Evolutionary conservation across 2,797 vertebrate genomes (phyloP), one percentile per base, ranked within the genome.

Genomic region (Chiloscyllium punctatum): DNA sequence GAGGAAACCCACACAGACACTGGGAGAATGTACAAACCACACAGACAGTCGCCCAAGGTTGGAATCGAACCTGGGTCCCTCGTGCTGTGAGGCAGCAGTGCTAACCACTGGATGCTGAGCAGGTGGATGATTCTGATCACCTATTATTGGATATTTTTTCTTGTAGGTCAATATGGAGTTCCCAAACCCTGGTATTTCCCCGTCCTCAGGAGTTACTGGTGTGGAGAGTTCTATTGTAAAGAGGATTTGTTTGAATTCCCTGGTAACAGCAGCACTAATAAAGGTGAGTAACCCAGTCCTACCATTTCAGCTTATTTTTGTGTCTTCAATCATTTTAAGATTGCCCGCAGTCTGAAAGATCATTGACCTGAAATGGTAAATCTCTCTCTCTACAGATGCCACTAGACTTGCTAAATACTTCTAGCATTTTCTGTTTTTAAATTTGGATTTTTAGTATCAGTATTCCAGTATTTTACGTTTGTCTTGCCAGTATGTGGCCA

Each of bases 131-230:
- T 92, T 92, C 90, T 92, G n/a, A 8, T 69, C 62, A 2, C n/a
- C 62, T 69, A 92, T 92, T 69, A 11, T n/a, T 92, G 62, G 53
- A 48, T 84, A n/a, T 90, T 69, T 74, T 69, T 74, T 95, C 37
- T 95, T n/a, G 25, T 96, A 99, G 98, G 98, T 95, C 98, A 98
- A 95, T 99, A 98, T 0, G 98, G 99, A 90, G 98, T 99, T 74
- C 98, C 99, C 0, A 98, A 97, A 51, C 98, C 98, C 0, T 99
- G 98, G 99, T 97, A 98, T 96, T 99, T 99, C 95, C 97, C 98
- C 95, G 98, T 99, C 96, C 97, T 97, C 96, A 95, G 97, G 92
- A 99, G 98, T 96, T 99, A 98, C 97, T 99, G 99, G 99, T 96
- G 97, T 68, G 97, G 98, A 2, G 98, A 98, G 37, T 53, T 96